Conservation (phyloP, 2,113 vertebrate species). For the Sinocyclocheilus anshuiensis region DNA sequence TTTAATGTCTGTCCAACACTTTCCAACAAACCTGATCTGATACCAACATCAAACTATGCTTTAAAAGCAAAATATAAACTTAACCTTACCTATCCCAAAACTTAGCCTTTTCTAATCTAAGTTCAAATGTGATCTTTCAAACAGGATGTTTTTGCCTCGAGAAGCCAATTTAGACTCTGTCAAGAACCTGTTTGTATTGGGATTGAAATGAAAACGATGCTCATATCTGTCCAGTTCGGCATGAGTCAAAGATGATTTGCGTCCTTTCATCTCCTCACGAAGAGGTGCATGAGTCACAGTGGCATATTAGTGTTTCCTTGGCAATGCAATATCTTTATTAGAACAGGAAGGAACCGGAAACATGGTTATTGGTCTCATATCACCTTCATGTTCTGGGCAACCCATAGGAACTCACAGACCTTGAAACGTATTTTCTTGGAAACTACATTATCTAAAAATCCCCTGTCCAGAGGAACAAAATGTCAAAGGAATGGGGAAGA, state of each 20-base stretch:
- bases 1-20: neutral
- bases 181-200: neutral
- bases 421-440: neutral
- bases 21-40: neutral
- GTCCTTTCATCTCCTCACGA: slow-evolving; percentile 30
- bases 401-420: neutral
- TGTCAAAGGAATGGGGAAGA: neutral
- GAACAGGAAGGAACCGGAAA: slow-evolving; percentile 35
- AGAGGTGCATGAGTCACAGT: slow-evolving; percentile 36
- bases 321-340: slow-evolving; percentile 45
- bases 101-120: neutral
- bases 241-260: slow-evolving; percentile 26
- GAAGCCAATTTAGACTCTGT: slow-evolving; percentile 13
- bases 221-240: neutral
- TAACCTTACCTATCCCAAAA: neutral
- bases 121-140: neutral
- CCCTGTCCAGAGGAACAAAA: neutral
- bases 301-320: slow-evolving; percentile 32
- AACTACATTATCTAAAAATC: neutral
- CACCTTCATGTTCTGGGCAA: neutral
- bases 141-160: neutral
- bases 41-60: neutral
- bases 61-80: neutral
- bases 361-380: neutral
- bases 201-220: slow-evolving; percentile 11